Percentiles rank a stretch among this genome's conserved stretches.
phyloP scores from a whole-genome alignment of 1,140 invertebrate species.

The Drosophila kikkawai region DNA sequence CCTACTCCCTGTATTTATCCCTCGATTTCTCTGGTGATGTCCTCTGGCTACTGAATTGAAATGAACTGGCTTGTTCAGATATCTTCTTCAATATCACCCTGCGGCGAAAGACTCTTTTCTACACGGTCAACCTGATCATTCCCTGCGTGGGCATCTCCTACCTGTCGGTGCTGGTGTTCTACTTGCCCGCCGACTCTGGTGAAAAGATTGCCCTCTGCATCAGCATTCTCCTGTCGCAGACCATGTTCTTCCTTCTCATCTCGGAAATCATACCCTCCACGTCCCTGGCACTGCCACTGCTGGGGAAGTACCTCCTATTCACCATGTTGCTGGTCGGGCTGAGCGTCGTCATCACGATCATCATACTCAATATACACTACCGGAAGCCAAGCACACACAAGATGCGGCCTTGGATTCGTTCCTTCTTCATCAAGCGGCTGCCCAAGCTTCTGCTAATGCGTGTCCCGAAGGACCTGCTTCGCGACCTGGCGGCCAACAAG shows the following conservation, averaged over 20 bases:
- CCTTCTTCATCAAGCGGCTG: conserved; percentile 94
- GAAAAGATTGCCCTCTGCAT: conserved; percentile 99
- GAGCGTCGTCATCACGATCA: conserved; percentile 98
- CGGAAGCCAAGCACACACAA: conserved; percentile 99
- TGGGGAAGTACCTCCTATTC: conserved; percentile 99
- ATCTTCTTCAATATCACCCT: conserved; percentile 99
- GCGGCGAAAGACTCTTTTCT: conserved; percentile 96
- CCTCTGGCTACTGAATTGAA: conserved; percentile 61
- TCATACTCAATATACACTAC: conserved; percentile 99
- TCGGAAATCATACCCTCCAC: conserved; percentile 99
- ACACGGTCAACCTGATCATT: conserved; percentile 98
- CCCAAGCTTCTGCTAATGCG: conserved; percentile 94
- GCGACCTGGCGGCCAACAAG: conserved; percentile 92
- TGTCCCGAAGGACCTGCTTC: conserved; percentile 92
- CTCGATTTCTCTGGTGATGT: neutral
- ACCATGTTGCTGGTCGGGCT: conserved; percentile 99
- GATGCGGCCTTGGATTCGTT: conserved; percentile 96
- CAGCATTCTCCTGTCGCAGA: conserved; percentile 98
- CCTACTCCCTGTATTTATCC: neutral
- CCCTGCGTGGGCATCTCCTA: conserved; percentile 97
- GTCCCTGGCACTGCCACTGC: conserved; percentile 96
- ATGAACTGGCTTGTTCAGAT: conserved; percentile 87
- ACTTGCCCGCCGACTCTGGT: conserved; percentile 98
- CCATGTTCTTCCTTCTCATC: conserved; percentile 99
- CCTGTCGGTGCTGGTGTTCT: conserved; percentile 97